phyloP scores from a whole-genome alignment of 2,888 invertebrate species.

The Euclidia mi region DNA sequence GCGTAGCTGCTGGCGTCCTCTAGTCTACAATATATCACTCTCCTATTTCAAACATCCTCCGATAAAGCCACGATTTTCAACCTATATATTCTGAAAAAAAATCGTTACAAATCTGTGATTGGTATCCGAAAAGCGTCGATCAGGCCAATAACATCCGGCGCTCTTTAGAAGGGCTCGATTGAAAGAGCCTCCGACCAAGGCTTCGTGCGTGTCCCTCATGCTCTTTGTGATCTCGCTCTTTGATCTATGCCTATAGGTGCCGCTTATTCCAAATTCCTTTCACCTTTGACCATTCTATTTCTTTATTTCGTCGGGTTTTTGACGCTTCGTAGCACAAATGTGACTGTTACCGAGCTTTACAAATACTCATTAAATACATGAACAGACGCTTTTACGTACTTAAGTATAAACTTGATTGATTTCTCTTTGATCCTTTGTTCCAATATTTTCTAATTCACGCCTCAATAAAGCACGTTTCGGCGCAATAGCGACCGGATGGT shows the following conservation, averaged over 20 bases:
- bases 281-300: slow-evolving; percentile 74
- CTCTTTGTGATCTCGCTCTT: slow-evolving; percentile 71
- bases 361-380: too few species aligned
- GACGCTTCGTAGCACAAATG: slow-evolving; percentile 25
- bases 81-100: slow-evolving; percentile 30
- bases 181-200: slow-evolving; percentile 47
- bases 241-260: slow-evolving; percentile 68
- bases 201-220: slow-evolving; percentile 60
- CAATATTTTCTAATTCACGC: too few species aligned
- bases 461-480: slow-evolving; percentile 28
- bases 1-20: too few species aligned
- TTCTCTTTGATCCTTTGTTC: too few species aligned
- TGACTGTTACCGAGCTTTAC: slow-evolving; percentile 17
- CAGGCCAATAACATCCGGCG: slow-evolving; percentile 53
- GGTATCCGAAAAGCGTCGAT: slow-evolving; percentile 48
- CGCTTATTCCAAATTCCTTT: slow-evolving; percentile 71
- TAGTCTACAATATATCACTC: too few species aligned
- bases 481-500: slow-evolving; percentile 24
- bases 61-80: too few species aligned
- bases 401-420: too few species aligned
- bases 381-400: too few species aligned
- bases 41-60: background rate
- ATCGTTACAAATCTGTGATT: slow-evolving; percentile 45
- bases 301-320: slow-evolving; percentile 52
- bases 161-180: slow-evolving; percentile 50